These are phyloP conservation scores for Drosophila recens DNA, from an alignment of 2,888 invertebrate genomes.

Conservation along the genomic window DNA sequence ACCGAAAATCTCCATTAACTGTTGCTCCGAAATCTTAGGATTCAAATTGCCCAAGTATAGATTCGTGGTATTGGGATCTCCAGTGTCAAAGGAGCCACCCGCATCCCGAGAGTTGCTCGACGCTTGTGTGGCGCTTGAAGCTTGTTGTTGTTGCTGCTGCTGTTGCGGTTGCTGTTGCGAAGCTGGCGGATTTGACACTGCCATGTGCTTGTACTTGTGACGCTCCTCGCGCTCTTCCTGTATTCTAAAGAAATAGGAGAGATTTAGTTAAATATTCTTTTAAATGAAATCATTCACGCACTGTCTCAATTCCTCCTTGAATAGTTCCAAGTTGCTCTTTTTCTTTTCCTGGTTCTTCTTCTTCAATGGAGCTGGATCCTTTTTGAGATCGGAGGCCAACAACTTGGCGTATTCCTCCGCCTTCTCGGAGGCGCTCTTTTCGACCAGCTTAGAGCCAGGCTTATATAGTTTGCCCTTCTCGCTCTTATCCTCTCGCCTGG, in stretches of 20 bases:
- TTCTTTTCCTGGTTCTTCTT: slow-evolving; percentile 94
- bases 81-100: slow-evolving; percentile 96
- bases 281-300: slow-evolving; percentile 85
- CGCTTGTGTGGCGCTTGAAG: slow-evolving; percentile 84
- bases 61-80: slow-evolving; percentile 99
- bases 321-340: slow-evolving; percentile 98
- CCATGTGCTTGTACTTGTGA: slow-evolving; percentile 93
- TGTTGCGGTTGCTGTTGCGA: slow-evolving; percentile 53
- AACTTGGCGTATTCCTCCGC: slow-evolving; percentile 90
- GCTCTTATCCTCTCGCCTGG: slow-evolving; percentile 94
- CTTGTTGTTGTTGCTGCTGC: slow-evolving; percentile 64
- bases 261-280: no score
- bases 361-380: slow-evolving; percentile 87
- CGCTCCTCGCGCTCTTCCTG: slow-evolving; percentile 99
- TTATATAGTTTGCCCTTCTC: slow-evolving; percentile 97
- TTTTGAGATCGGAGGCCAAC: slow-evolving; percentile 88
- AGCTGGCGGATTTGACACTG: slow-evolving; percentile 56
- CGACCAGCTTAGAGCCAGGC: slow-evolving; percentile 92
- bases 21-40: slow-evolving; percentile 97
- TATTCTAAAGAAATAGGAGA: slow-evolving; percentile 88
- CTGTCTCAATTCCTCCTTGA: slow-evolving; percentile 99
- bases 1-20: slow-evolving; percentile 98
- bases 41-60: slow-evolving; percentile 98
- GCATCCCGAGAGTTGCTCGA: slow-evolving; percentile 83
- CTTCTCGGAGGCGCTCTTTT: slow-evolving; percentile 88